These are phyloP conservation scores for Sebastiscus albofasciatus DNA, from an alignment of 2,797 vertebrate species.

Conservation along the genomic window DNA sequence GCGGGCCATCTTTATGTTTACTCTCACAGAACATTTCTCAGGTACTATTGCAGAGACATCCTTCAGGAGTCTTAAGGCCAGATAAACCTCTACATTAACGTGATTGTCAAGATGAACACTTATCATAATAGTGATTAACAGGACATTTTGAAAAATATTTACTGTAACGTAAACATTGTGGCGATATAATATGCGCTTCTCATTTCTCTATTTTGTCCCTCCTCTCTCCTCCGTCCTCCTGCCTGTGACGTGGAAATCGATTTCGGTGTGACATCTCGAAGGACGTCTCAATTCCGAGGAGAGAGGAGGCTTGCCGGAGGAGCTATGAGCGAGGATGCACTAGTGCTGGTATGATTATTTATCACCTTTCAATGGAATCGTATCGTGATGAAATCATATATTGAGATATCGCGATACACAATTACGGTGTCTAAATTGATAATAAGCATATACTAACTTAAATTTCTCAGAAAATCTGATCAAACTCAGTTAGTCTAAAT, in stretches of 20 bases:
- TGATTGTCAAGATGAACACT: not conserved
- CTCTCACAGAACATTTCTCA: not conserved
- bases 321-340: too few species aligned
- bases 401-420: too few species aligned
- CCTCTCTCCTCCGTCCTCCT: not conserved
- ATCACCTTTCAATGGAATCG: too few species aligned
- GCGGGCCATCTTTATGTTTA: not conserved
- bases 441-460: too few species aligned
- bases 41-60: not conserved
- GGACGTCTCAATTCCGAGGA: not conserved
- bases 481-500: too few species aligned
- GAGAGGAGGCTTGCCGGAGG: too few species aligned
- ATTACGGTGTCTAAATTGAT: too few species aligned
- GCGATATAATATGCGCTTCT: not conserved
- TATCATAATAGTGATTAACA: not conserved
- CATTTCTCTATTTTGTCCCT: not conserved
- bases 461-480: too few species aligned
- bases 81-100: not conserved
- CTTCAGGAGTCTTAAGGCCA: not conserved
- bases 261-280: not conserved
- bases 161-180: not conserved
- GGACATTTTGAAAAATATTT: not conserved
- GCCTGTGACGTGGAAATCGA: not conserved
- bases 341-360: too few species aligned
- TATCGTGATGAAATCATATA: too few species aligned